These are phyloP conservation scores for Microvelia longipes DNA, from an alignment of 1,140 invertebrate species.

Conservation along the genomic window DNA sequence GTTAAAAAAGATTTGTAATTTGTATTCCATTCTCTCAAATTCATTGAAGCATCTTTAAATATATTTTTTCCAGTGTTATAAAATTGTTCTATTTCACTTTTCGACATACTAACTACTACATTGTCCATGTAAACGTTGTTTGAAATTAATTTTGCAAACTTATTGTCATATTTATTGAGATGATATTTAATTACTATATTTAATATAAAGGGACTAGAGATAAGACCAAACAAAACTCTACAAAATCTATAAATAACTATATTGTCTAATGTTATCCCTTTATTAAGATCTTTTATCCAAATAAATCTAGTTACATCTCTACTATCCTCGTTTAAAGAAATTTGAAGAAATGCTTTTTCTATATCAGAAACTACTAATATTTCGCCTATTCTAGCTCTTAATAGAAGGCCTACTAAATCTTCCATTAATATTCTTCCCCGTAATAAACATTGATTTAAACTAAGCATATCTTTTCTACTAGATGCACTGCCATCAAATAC, in stretches of 20 bases:
- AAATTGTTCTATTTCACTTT: neutral
- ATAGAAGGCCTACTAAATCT: neutral
- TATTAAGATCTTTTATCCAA: neutral
- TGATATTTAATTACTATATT: neutral
- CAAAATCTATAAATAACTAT: neutral
- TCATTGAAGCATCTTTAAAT: neutral
- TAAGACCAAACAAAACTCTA: neutral
- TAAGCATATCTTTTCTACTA: neutral
- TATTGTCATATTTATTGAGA: neutral
- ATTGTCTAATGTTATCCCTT: neutral
- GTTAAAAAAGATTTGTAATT: neutral
- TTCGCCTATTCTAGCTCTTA: neutral
- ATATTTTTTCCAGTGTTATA: neutral
- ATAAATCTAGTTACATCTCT: neutral
- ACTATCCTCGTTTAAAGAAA: neutral
- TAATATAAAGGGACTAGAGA: neutral
- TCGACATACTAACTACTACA: neutral
- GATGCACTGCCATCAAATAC: neutral
- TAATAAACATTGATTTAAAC: neutral
- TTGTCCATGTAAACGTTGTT: neutral
- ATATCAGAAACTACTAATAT: neutral
- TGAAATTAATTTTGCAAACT: neutral
- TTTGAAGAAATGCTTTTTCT: neutral
- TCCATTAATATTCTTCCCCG: neutral
- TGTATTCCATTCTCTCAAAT: neutral